Evolutionary conservation across 2,797 vertebrate species (phyloP), one percentile per base, ranked within the genome.

Genomic region (Gila robusta): DNA sequence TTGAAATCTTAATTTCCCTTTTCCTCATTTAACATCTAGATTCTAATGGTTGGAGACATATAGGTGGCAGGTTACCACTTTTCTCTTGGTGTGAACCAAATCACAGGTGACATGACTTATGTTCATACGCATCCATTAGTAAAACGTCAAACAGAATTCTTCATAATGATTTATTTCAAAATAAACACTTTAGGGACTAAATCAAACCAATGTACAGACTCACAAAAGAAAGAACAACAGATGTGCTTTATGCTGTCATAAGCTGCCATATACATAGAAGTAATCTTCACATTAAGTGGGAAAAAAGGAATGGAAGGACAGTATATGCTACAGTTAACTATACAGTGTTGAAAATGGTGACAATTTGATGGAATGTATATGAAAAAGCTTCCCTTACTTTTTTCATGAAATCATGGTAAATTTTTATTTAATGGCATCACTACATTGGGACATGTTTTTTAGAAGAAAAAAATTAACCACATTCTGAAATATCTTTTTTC

Each of bases 321-420:
- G 94, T 93, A 94, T 92, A 93, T 94, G 39, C 56, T 23, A 77
- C 47, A 74, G n/a, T 72, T 62, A 82, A 62, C 52, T 87, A 9
- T 62, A 73, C 70, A 62, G 37, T 56, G 23, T 44, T 54, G 44
- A 56, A 49, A 66, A 62, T 49, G 37, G 23, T 35, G 37, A 19
- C 41, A 32, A 49, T 76, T 76, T 52, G 10, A 66, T 37, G 26
- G 37, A 47, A 73, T 73, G 26, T 66, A 4, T 21, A 41, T 56
- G 17, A 32, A 73, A 82, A 10, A 10, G 54, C 39, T 62, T 37
- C 8, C 39, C 12, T n/a, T 35, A 16, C 26, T 16, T 82, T 64
- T 66, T 23, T 4, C 26, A 64, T 49, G 64, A 6, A 17, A 14
- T 84, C 23, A 28, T 26, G 41, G 17, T 28, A 44, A 28, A 35